phyloP scores from a whole-genome alignment of 1,140 invertebrate genomes.

The Mizuhopecten yessoensis region DNA sequence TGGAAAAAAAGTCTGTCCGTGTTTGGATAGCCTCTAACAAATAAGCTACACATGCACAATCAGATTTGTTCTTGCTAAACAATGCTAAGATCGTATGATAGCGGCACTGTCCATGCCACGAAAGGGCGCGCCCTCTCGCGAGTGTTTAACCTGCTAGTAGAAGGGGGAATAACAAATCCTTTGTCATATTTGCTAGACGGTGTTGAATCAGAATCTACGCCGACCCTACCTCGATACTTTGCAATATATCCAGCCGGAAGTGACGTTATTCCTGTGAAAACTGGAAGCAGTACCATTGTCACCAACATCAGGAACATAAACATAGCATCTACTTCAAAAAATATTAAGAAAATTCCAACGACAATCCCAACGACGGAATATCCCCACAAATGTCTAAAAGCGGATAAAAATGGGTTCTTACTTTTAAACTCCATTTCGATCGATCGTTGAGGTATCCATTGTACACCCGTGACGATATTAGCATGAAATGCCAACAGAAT shows the following conservation, averaged over 20 bases:
- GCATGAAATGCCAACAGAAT: slow-evolving; percentile 74
- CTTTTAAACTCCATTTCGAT: slow-evolving; percentile 77
- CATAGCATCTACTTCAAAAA: slow-evolving; percentile 62
- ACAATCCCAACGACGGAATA: slow-evolving; percentile 71
- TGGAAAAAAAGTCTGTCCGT: too few species aligned
- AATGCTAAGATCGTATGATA: neutral
- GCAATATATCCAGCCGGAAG: slow-evolving; percentile 63
- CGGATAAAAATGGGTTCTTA: slow-evolving; percentile 77
- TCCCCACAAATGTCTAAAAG: slow-evolving; percentile 76
- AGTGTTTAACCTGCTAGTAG: neutral
- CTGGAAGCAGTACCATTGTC: slow-evolving; percentile 68
- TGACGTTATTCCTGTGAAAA: slow-evolving; percentile 77
- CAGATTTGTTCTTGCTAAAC: neutral
- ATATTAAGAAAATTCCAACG: slow-evolving; percentile 57
- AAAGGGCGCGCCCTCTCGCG: slow-evolving; percentile 20
- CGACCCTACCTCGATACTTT: slow-evolving; percentile 48
- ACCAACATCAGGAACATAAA: slow-evolving; percentile 70
- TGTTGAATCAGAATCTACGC: neutral
- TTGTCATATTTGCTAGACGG: neutral
- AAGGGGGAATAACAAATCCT: neutral
- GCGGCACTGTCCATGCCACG: neutral
- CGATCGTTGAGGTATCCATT: slow-evolving; percentile 77
- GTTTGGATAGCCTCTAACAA: too few species aligned
- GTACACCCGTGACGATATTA: slow-evolving; percentile 69
- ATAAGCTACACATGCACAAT: too few species aligned